Percentiles rank a stretch among this genome's conserved stretches.
These are phyloP conservation scores for Hydrolagus colliei DNA, from an alignment of 2,797 vertebrate species.

Conservation along the genomic window DNA sequence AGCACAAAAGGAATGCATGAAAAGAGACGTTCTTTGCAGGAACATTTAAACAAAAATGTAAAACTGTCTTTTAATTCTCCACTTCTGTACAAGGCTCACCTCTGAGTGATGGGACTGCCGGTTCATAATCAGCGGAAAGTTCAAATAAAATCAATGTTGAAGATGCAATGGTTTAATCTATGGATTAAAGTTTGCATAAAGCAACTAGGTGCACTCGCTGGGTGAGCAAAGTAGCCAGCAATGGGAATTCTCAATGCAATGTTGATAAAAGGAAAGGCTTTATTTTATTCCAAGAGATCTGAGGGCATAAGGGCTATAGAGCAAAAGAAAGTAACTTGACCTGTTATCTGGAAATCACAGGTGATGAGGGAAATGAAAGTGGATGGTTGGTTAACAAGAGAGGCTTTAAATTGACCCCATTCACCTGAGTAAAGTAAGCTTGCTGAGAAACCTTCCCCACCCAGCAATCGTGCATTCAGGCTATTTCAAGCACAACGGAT, in stretches of 20 bases:
- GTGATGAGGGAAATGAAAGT: conserved; percentile 52
- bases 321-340: conserved; percentile 50
- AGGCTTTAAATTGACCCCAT: conserved; percentile 50
- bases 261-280: background rate
- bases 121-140: background rate
- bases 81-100: background rate
- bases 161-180: background rate
- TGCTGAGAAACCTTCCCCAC: conserved; percentile 50
- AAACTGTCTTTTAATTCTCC: background rate
- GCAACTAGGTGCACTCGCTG: background rate
- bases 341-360: conserved; percentile 50
- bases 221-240: background rate
- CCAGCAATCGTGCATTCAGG: conserved; percentile 38
- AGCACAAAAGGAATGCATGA: background rate
- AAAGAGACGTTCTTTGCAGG: background rate
- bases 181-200: background rate
- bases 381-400: conserved; percentile 47
- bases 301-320: conserved; percentile 43
- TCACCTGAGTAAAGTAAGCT: conserved; percentile 55
- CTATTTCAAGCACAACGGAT: background rate
- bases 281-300: conserved; percentile 49
- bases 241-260: conserved; percentile 23
- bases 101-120: background rate
- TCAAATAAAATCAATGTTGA: background rate
- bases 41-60: background rate